Evolutionary conservation across 2,797 vertebrate species (phyloP).

Genomic region (Lacerta viridis): DNA sequence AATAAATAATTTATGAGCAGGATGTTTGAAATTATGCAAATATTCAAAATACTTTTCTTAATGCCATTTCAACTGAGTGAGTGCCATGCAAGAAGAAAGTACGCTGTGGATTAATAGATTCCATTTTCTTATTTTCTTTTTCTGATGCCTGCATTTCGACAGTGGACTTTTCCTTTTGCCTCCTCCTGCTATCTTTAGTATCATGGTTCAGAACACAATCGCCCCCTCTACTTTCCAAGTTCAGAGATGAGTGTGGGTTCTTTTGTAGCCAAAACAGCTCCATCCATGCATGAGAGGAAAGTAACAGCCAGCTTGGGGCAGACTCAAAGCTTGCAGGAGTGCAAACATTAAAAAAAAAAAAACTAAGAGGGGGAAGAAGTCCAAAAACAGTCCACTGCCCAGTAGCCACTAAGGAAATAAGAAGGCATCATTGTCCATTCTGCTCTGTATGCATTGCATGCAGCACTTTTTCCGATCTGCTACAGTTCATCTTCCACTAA

Average conservation of each 20-base stretch:
- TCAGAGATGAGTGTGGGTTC: background rate
- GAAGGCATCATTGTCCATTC: too few species aligned
- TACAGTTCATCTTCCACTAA: too few species aligned
- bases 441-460: too few species aligned
- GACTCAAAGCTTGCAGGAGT: background rate
- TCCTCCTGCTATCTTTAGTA: conserved; percentile 79
- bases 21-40: conserved; percentile 82
- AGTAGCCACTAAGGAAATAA: too few species aligned
- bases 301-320: background rate
- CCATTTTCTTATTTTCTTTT: conserved; percentile 58
- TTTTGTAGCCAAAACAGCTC: background rate
- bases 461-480: too few species aligned
- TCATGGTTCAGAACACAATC: conserved; percentile 76
- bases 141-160: conserved; percentile 80
- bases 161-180: conserved; percentile 76
- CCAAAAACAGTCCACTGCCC: background rate
- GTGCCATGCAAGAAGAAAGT: conserved; percentile 80
- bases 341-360: background rate
- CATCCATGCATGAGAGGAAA: background rate
- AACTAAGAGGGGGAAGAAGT: background rate
- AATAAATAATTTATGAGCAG: conserved; percentile 85
- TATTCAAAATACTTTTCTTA: conserved; percentile 80
- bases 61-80: conserved; percentile 79
- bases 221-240: background rate
- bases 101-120: conserved; percentile 79